Base-by-base conservation (phyloP, 2,797 vertebrate species). In the Percopsis omiscomaycus region DNA sequence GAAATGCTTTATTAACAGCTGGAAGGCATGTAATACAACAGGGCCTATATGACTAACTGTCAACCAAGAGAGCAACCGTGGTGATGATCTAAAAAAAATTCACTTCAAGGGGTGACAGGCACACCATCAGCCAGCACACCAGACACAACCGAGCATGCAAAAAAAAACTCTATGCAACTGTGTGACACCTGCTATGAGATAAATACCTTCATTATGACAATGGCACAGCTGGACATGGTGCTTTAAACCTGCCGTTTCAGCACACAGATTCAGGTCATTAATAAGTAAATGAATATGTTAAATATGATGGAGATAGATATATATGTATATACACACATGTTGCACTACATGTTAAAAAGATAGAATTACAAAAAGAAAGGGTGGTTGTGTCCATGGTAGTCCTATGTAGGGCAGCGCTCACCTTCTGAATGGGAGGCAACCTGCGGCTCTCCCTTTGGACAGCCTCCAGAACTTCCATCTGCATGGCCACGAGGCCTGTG, bases 401-500 rank as follows among this genome's bases (percentile, higher is more conserved):
- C 10, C 4, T 51, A 50, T 52, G 13, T 48, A 15, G 12, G 79
- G 42, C 30, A 57, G 75, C 55, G 81, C 92, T 92, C 89, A 95
- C 98, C 94, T 99, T 99, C 86, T 98, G 96, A 91, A 99, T 98
- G 49, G 98, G 97, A 53, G 98, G 98, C 73, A 99, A 92, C 75
- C 96, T 93, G 83, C 96, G 93, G 78, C 98, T 99, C 88, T 99
- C 98, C 62, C 96, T 93, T 82, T 99, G 97, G 55, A 99, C 98
- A 8, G 95, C 94, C 84, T 99, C 98, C 58, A 99, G 86, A 64
- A 95, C 95, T 83, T 99, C 98, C 89, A 99, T 96, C 86, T 99
- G 98, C 95, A 99, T 99, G 57, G 97, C 96, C 71, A 98, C 96
- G 71, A 99, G 96, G 79, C 98, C 98, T 99, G 84, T 49, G 86